A percentile compares a stretch with the other conserved stretches of the same genome.
These are phyloP conservation scores for Drosophila parabipectinata DNA, from an alignment of 1,140 invertebrate genomes.

Conservation along the genomic window DNA sequence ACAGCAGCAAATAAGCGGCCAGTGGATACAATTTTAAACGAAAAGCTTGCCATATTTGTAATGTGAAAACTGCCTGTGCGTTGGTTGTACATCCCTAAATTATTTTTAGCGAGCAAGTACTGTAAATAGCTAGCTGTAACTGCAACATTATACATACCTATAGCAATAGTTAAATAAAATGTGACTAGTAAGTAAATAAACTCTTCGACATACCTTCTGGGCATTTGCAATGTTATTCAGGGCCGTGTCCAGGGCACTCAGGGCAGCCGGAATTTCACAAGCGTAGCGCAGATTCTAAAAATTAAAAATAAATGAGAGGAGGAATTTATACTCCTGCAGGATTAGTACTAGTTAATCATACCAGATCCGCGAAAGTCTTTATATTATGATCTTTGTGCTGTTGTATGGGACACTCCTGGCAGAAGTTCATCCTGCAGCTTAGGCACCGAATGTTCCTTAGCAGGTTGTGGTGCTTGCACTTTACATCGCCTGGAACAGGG, in stretches of 20 bases:
- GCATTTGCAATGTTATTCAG: slow-evolving; percentile 26
- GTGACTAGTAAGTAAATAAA: slow-evolving; percentile 57
- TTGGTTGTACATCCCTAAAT: slow-evolving; percentile 58
- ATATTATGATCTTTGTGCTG: slow-evolving; percentile 18
- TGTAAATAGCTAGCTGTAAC: slow-evolving; percentile 75
- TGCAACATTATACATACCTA: slow-evolving; percentile 55
- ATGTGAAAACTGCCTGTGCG: slow-evolving; percentile 54
- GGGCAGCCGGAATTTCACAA: slow-evolving; percentile 32
- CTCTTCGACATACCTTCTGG: slow-evolving; percentile 42
- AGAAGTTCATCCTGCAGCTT: slow-evolving; percentile 16
- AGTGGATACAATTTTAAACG: not conserved
- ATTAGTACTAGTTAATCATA: not conserved
- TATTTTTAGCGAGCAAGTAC: slow-evolving; percentile 76
- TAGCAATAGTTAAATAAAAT: slow-evolving; percentile 65
- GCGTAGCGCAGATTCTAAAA: slow-evolving; percentile 38
- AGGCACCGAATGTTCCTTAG: slow-evolving; percentile 33
- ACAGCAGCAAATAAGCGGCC: slow-evolving; percentile 30
- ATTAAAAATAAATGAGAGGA: too few species aligned
- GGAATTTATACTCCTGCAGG: too few species aligned
- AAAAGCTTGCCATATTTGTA: slow-evolving; percentile 80
- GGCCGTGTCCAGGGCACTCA: slow-evolving; percentile 28
- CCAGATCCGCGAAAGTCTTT: not conserved
- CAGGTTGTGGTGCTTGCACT: slow-evolving; percentile 34
- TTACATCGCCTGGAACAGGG: slow-evolving; percentile 7
- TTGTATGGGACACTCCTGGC: slow-evolving; percentile 6